Base-by-base conservation (phyloP, 2,113 vertebrate species). In the Dunckerocampus dactyliophorus region DNA sequence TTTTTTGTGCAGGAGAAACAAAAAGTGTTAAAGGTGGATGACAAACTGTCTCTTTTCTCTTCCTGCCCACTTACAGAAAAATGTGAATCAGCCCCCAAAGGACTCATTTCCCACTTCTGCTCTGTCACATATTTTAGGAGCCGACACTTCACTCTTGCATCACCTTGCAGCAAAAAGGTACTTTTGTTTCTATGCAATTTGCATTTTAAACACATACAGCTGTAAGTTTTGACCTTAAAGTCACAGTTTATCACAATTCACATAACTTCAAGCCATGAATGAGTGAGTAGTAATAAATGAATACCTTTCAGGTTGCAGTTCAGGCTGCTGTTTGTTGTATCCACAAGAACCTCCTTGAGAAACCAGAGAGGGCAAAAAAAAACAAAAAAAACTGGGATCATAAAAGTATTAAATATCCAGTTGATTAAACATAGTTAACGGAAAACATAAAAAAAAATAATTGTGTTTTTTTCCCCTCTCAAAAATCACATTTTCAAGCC, bases 281-380 rank as follows among this genome's bases (percentile, higher is more conserved):
- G 0, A 49, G 42, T 21, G 1, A 64, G 60, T 16, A 66, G 10
- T 28, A 47, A 1, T 9, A 52, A 77, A 72, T 67, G 74, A 65
- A 73, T 86, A 87, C 85, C 85, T 87, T 73, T 59, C 1, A 39
- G 53, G 70, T 20, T 71, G 67, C 65, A 63, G 72, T 64, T 72
- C 67, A 61, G 64, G 37, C 21, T 59, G 78, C 37, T 79, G 77
- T 66, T 65, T 42, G 4, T 69, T 66, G 74, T 67, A 68, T 85
- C 82, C 60, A 63, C 76, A 81, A 71, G 45, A 69, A 83, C 81
- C 76, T 82, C 84, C 79, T 86, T 77, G 12, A 76, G 73, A 62
- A 82, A 64, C 74, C 79, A 82, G 59, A 73, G 19, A 81, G n/a
- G n/a, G 34, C 75, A 63, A 79, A 65, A 55, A 16, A 53, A 79